Evolutionary conservation across 2,113 vertebrate species (phyloP), one percentile per base, ranked within the genome.

Genomic region (Macquaria ambigua): DNA sequence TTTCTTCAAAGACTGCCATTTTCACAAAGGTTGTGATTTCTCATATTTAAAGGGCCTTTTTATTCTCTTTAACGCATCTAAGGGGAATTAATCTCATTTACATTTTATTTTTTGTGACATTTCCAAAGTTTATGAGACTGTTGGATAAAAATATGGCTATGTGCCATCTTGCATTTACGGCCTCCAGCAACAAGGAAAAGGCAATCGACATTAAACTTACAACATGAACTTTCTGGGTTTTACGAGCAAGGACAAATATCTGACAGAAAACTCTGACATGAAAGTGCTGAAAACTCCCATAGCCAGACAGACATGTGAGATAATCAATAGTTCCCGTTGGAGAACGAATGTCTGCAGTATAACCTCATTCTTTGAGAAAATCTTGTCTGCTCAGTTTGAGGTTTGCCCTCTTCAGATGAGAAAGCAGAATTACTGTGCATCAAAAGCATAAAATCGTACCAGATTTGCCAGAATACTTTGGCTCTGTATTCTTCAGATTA

Each of bases 371-470:
- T 89, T 83, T 86, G 78, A 89, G 76, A 81, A 90, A 87, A 86
- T 81, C 81, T 55, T 25, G 71, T 82, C 88, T 87, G 69, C 69
- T 85, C 71, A 75, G 86, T 87, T 79, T 86, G 85, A 93, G 82
- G 87, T 90, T 90, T 94, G 86, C 87, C 87, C 86, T 89, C 83
- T 89, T 88, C 71, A 82, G 81, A 90, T 86, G 89, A 90, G 84
- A 92, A 85, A 74, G 90, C 55, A 83, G 88, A 82, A 87, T 91
- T 85, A 86, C 85, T 79, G 76, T 5, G 74, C 93, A 90, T 91
- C 88, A 92, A 89, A 93, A 80, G 39, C 64, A 74, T 75, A 89
- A 84, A 90, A 84, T 82, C 66, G 15, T 16, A 81, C 75, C 68
- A 84, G 81, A 90, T 91, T 91, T 93, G 81, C 90, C 83, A 79